phyloP scores from a whole-genome alignment of 2,113 vertebrate genomes.

The Colaptes auratus region DNA sequence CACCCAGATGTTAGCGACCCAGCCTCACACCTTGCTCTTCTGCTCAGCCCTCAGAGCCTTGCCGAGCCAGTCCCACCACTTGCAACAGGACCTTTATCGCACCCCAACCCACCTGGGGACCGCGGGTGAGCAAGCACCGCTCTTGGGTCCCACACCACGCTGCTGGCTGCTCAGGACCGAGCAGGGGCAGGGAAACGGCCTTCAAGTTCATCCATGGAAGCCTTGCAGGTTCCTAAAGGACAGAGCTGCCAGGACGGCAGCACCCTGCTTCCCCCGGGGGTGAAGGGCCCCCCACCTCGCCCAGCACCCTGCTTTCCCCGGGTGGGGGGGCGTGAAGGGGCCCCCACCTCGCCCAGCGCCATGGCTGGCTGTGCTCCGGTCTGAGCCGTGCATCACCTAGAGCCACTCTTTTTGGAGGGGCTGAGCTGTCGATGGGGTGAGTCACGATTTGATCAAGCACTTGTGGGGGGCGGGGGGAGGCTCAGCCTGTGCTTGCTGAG shows the following conservation, averaged over 20 bases:
- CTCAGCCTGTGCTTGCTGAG: background rate
- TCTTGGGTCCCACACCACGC: background rate
- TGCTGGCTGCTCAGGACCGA: fast-evolving
- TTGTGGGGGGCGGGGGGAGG: background rate
- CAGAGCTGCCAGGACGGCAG: background rate
- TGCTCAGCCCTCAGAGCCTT: background rate
- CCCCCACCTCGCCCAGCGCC: background rate
- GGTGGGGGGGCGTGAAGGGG: fast-evolving
- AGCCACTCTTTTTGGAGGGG: fast-evolving
- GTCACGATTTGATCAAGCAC: background rate
- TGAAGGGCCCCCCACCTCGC: too few relatives aligned
- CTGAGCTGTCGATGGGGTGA: fast-evolving
- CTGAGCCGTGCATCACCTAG: fast-evolving
- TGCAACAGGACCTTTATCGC: fast-evolving
- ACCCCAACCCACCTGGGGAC: too few relatives aligned
- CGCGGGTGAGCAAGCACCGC: fast-evolving
- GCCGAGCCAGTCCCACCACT: fast-evolving
- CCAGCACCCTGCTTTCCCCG: fast-evolving
- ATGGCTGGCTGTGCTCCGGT: fast-evolving
- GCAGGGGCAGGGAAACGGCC: background rate
- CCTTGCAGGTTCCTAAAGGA: fast-evolving
- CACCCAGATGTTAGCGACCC: background rate
- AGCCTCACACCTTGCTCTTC: background rate
- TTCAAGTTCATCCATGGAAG: fast-evolving
- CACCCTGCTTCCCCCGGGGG: fast-evolving